A percentile compares a stretch with the other conserved stretches of the same genome.
Conservation (phyloP, 2,797 vertebrate species). For the Darevskia mixta region DNA sequence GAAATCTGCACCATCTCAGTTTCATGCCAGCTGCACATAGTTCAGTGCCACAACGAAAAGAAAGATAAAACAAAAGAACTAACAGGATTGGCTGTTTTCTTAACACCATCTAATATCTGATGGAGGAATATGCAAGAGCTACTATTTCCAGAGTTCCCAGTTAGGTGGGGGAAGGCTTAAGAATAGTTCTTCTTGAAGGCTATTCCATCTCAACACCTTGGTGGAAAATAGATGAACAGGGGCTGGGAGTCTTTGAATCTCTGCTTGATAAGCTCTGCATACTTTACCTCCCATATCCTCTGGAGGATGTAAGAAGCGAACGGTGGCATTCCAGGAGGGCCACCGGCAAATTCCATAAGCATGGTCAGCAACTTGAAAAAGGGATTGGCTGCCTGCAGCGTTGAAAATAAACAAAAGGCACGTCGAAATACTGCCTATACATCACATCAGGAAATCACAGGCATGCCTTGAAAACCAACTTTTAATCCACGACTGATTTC, state of each 20-base stretch:
- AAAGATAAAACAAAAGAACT: neutral
- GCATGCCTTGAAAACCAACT: neutral
- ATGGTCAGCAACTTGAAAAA: slow-evolving; percentile 99
- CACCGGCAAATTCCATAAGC: slow-evolving; percentile 98
- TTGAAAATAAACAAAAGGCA: slow-evolving; percentile 10
- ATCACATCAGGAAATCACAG: neutral
- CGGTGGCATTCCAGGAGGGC: slow-evolving; percentile 97
- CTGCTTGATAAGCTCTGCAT: slow-evolving; percentile 31
- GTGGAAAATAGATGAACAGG: neutral
- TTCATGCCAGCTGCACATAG: neutral
- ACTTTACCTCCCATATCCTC: slow-evolving; percentile 96
- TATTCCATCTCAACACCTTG: neutral
- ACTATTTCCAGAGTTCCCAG: neutral
- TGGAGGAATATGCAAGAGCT: neutral
- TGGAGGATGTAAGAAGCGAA: slow-evolving; percentile 98
- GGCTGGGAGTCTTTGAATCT: slow-evolving; percentile 24
- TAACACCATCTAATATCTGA: neutral
- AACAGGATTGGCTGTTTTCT: neutral
- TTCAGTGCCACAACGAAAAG: no score
- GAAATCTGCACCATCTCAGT: neutral
- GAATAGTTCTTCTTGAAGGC: neutral
- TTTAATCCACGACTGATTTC: slow-evolving; percentile 15
- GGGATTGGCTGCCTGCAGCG: slow-evolving; percentile 92
- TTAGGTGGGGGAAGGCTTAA: neutral
- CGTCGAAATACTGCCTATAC: neutral